Evolutionary conservation across 2,888 invertebrate genomes (phyloP).

Genomic region (Pediacus dermestoides): DNA sequence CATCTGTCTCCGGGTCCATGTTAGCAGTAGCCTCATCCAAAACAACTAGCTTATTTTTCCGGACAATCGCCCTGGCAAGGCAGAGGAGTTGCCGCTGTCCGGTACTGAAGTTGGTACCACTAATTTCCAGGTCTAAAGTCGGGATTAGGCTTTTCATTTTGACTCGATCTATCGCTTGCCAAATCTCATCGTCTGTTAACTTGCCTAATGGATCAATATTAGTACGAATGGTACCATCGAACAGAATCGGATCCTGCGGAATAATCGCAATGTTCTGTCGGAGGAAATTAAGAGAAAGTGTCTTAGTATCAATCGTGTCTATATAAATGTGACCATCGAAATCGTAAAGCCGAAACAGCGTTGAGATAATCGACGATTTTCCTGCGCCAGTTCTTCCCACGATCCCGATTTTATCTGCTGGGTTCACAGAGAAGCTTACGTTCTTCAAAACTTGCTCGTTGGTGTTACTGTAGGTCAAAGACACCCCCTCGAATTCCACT

Average conservation of each 20-base stretch:
- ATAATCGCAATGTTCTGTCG: conserved; percentile 70
- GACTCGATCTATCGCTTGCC: conserved; percentile 40
- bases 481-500: conserved; percentile 65
- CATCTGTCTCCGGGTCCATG: conserved; percentile 55
- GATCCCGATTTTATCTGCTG: conserved; percentile 73
- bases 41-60: conserved; percentile 53
- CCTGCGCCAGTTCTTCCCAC: conserved; percentile 80
- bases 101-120: conserved; percentile 42
- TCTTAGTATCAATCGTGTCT: conserved; percentile 62
- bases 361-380: conserved; percentile 69
- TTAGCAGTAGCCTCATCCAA: conserved; percentile 59
- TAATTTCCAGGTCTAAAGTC: conserved; percentile 29
- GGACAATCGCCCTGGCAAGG: conserved; percentile 55
- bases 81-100: conserved; percentile 58
- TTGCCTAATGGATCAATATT: conserved; percentile 31
- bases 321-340: conserved; percentile 55
- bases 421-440: conserved; percentile 62
- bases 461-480: conserved; percentile 65
- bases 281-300: conserved; percentile 14
- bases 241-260: conserved; percentile 78
- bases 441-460: conserved; percentile 71
- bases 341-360: conserved; percentile 58
- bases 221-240: conserved; percentile 71
- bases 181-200: conserved; percentile 28
- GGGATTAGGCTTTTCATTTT: conserved; percentile 40